Evolutionary conservation across 2,888 invertebrate genomes (phyloP), one percentile per base, ranked within the genome.

Genomic region (Ophonus ardosiacus): DNA sequence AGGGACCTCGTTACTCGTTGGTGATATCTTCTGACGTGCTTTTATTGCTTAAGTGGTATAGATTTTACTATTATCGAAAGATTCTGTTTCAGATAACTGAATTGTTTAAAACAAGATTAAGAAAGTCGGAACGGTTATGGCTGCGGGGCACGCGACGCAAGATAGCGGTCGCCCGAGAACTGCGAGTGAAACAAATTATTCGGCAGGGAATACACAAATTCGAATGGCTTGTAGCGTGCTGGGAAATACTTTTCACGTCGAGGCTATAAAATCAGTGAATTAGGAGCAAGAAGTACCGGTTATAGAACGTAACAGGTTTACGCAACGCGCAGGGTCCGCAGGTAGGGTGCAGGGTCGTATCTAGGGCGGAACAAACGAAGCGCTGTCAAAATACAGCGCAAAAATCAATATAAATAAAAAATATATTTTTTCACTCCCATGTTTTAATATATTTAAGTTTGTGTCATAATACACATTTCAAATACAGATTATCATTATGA

Each of bases 31-130:
- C 65, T 78, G 84, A 84, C 78, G 84, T 84, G 84, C 78, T 56
- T 84, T 84, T 84, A 84, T 84, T 84, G 84, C 84, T 78, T 84
- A 84, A 84, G 84, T 84, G 84, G 84, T 84, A 84, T 84, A 78
- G 84, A 84, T 84, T 84, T 84, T 78, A 84, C 84, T 84, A 84
- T 84, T 84, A 84, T 84, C 84, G 78, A 84, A 84, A 84, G 84
- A 84, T 84, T 84, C 78, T 78, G 78, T 84, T 78, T 78, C 84
- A 84, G 84, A 84, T 84, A 84, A 84, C 84, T 78, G 84, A 84
- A 84, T 84, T 84, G 84, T 84, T 84, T 84, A 84, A 84, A 84
- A 84, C 84, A 84, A 78, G 84, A 84, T 84, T 84, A 84, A 84
- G 84, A 84, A 84, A 84, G 78, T 78, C 78, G 78, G 24, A 78